phyloP scores from a whole-genome alignment of 2,797 vertebrate species.

The Leptatherina wallacei region DNA sequence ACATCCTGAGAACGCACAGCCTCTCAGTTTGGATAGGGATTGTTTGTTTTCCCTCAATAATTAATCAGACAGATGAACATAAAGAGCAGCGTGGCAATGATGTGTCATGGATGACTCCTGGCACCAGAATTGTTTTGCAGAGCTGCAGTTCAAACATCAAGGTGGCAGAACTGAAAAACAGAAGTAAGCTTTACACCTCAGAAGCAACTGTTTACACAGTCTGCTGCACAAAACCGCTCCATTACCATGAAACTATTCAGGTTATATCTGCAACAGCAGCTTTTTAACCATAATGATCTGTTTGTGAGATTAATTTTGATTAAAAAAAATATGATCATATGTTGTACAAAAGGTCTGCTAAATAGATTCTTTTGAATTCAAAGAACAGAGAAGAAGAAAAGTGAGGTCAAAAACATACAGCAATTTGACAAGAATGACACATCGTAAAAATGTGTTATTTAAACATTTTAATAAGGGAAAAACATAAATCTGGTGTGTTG shows the following conservation, averaged over 20 bases:
- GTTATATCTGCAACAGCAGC: constrained; percentile 1
- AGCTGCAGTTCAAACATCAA: constrained; percentile 60
- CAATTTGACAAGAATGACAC: neutral
- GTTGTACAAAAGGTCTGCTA: neutral
- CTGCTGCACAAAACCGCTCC: constrained; percentile 24
- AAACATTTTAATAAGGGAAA: neutral
- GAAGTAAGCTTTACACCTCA: constrained; percentile 34
- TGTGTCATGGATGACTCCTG: constrained; percentile 51
- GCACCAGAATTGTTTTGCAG: constrained; percentile 50
- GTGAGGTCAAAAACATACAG: neutral
- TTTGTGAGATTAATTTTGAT: constrained; percentile 15
- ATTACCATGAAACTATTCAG: constrained; percentile 21
- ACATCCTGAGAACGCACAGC: constrained; percentile 33
- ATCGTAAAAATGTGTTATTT: neutral
- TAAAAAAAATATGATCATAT: constrained; percentile 14
- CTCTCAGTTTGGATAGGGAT: constrained; percentile 36
- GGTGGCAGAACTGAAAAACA: constrained; percentile 42
- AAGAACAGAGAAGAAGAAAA: constrained; percentile 2
- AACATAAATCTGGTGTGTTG: constrained; percentile 5
- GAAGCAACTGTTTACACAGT: constrained; percentile 37
- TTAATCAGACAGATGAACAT: constrained; percentile 60
- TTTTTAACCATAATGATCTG: constrained; percentile 4
- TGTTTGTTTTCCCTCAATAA: constrained; percentile 70
- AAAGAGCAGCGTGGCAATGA: constrained; percentile 45
- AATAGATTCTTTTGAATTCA: constrained; percentile 14